These are phyloP conservation scores for Melopsittacus undulatus DNA, from an alignment of 2,797 vertebrate species.

Conservation along the genomic window DNA sequence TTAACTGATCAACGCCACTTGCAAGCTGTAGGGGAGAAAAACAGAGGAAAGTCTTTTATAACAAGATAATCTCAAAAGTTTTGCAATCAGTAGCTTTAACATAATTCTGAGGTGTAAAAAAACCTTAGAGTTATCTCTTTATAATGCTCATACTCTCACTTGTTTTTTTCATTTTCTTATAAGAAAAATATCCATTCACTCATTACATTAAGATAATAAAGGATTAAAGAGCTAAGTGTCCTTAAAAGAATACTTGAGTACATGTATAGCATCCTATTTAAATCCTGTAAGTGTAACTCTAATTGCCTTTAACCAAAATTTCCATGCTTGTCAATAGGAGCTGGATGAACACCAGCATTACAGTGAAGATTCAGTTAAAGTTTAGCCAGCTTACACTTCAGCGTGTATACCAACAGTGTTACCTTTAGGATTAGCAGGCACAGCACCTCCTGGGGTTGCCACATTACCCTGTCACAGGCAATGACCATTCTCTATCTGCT, in stretches of 20 bases:
- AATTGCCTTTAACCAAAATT: not conserved
- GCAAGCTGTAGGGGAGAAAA: constrained; percentile 77
- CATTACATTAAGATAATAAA: not conserved
- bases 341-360: not conserved
- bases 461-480: not conserved
- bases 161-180: not conserved
- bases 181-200: not conserved
- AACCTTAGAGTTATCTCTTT: not conserved
- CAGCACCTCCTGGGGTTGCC: not conserved
- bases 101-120: not conserved
- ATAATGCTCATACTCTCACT: not conserved
- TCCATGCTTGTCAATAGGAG: not conserved
- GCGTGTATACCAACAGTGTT: not conserved
- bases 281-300: not conserved
- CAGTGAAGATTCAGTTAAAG: not conserved
- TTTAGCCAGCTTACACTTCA: not conserved
- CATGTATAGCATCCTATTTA: not conserved
- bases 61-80: not conserved
- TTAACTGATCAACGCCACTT: constrained; percentile 75
- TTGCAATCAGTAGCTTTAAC: not conserved
- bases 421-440: not conserved
- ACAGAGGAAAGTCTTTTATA: not conserved
- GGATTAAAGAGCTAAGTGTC: not conserved
- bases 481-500: not conserved
- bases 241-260: not conserved